phyloP scores from a whole-genome alignment of 2,797 vertebrate species.

The Pampus argenteus region DNA sequence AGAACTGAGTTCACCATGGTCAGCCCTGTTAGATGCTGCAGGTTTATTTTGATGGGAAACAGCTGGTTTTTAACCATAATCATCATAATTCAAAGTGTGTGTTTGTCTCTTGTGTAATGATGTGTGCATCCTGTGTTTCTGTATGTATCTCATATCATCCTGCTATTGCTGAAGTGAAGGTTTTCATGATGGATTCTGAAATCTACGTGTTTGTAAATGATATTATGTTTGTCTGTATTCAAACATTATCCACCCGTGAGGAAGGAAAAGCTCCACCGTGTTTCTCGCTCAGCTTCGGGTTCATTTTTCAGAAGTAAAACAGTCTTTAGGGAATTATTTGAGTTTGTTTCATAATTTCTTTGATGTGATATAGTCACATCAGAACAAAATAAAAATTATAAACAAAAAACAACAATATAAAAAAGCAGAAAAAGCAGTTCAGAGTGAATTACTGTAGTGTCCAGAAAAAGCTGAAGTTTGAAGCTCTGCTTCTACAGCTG shows the following conservation, averaged over 20 bases:
- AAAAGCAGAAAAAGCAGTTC: neutral
- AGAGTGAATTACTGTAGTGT: conserved; percentile 18
- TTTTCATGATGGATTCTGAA: conserved; percentile 3
- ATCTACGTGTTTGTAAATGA: too few species aligned
- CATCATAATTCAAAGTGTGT: too few species aligned
- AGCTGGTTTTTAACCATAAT: neutral
- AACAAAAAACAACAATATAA: neutral
- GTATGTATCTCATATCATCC: too few species aligned
- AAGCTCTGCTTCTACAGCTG: neutral
- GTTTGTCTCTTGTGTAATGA: too few species aligned
- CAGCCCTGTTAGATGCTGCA: neutral
- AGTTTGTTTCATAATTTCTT: neutral
- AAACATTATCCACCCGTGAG: too few species aligned
- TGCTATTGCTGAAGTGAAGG: too few species aligned
- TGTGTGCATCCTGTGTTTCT: too few species aligned
- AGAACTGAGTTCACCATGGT: too few species aligned
- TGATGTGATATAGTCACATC: too few species aligned
- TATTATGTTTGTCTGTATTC: neutral
- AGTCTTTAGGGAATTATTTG: too few species aligned
- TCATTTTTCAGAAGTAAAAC: neutral
- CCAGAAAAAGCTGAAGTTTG: neutral
- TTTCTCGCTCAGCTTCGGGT: neutral
- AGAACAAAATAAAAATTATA: neutral
- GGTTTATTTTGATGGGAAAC: neutral
- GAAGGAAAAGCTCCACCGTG: neutral